Evolutionary conservation across 2,113 vertebrate species (phyloP).

Genomic region (Nycticorax nycticorax): DNA sequence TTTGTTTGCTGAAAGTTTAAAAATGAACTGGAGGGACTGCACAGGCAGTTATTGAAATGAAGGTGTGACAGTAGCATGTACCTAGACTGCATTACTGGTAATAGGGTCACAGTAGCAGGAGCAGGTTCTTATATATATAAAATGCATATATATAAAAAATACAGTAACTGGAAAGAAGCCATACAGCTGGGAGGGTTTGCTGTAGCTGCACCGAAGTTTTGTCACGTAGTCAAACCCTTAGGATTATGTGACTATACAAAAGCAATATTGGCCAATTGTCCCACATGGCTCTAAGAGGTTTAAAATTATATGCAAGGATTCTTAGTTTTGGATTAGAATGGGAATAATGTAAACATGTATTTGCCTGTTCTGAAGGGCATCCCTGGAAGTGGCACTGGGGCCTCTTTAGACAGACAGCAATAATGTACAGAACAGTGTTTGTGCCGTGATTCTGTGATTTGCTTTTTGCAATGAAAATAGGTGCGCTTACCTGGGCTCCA

Average conservation of each 20-base stretch:
- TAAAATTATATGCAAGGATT: background rate
- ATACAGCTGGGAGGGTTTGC: background rate
- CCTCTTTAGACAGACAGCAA: background rate
- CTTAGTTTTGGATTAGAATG: background rate
- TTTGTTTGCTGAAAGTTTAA: background rate
- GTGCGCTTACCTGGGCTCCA: rapidly evolving
- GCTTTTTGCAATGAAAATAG: background rate
- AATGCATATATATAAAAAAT: too few relatives aligned
- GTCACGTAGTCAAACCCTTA: background rate
- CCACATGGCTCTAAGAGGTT: background rate
- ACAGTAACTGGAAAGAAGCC: background rate
- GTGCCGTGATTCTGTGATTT: background rate
- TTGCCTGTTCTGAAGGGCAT: background rate
- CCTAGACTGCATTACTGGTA: background rate
- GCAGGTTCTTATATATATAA: background rate
- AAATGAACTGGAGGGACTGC: background rate
- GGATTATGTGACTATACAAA: background rate
- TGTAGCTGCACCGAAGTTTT: background rate
- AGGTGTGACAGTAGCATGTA: background rate
- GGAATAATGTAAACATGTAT: background rate
- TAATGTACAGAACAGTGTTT: background rate
- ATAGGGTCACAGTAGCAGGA: background rate
- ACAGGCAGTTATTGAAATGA: background rate
- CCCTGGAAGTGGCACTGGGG: background rate
- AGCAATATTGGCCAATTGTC: background rate